Base-by-base conservation (phyloP, 2,888 invertebrate species). In the Apamea crenata region DNA sequence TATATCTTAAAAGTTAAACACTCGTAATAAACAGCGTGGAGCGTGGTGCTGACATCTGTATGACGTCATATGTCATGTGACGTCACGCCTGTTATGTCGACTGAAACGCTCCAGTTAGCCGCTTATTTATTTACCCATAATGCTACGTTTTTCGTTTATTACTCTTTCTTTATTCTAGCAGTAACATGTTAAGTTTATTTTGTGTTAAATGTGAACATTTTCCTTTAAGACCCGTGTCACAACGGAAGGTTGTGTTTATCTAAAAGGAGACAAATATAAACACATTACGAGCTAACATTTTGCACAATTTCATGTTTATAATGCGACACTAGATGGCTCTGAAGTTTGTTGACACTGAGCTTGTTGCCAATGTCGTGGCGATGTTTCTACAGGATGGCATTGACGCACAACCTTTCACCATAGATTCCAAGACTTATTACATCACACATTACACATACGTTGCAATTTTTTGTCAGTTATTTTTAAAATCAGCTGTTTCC, bases 61-160 rank as follows among this genome's bases (percentile, higher is more conserved):
- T 59, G 63, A 65, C 47, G 70, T 79, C 70, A 79, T 47, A 68
- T 29, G 47, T 71, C 47, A 47, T 10, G 16, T 79, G 18, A 44
- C 59, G 65, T 29, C 80, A 67, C 36, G 29, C 1, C 14, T 78
- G 29, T 61, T 3, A 40, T 10, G 78, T 29, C 4, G n/a, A n/a
- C 67, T 50, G 68, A 40, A 67, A 32, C 14, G n/a, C 7, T 70
- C 29, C 36, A 66, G 40, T 50, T 56, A 71, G 25, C 36, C 14
- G 2, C 10, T 36, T 50, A 50, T 80, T 80, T 71, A 32, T 71
- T 66, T 80, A 29, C 18, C 40, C 14, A 21, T 40, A 36, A 71
- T 29, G 50, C 10, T 59, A n/a, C 18, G 16, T 12, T 80, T 79
- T 59, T 44, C 32, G 29, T 59, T 50, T n/a, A n/a, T n/a, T 32